These are phyloP conservation scores for Temnothorax longispinosus DNA, from an alignment of 1,140 invertebrate species.

Conservation along the genomic window DNA sequence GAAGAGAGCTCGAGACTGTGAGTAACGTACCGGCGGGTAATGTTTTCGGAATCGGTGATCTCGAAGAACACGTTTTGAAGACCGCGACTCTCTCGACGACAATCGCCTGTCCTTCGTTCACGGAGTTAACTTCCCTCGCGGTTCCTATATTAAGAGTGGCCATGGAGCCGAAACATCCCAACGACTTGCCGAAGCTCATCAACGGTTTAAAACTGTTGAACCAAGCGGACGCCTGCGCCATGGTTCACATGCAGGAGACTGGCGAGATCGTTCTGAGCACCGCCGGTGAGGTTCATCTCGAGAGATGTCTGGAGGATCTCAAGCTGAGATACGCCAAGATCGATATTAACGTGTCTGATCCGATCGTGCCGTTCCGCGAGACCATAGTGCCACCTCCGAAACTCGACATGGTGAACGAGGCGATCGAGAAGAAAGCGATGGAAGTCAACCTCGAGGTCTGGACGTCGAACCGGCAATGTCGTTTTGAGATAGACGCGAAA, in stretches of 20 bases:
- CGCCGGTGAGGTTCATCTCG: conserved; percentile 98
- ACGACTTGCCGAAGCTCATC: conserved; percentile 93
- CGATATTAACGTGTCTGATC: conserved; percentile 95
- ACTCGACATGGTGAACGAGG: conserved; percentile 96
- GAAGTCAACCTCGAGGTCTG: conserved; percentile 87
- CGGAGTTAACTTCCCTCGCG: conserved; percentile 92
- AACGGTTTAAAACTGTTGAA: conserved; percentile 93
- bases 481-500: conserved; percentile 91
- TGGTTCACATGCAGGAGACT: conserved; percentile 95
- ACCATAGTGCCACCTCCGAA: conserved; percentile 95
- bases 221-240: conserved; percentile 97
- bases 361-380: conserved; percentile 98
- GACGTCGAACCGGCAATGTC: conserved; percentile 91
- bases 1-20: conserved; percentile 94
- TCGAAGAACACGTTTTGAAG: conserved; percentile 95
- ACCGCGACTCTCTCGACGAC: conserved; percentile 96
- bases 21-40: conserved; percentile 95
- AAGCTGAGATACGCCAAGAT: conserved; percentile 94
- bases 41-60: conserved; percentile 94
- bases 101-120: conserved; percentile 95
- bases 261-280: conserved; percentile 99
- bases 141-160: conserved; percentile 97
- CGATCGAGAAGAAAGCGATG: conserved; percentile 88
- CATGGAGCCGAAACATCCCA: conserved; percentile 94
- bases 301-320: conserved; percentile 96